Evolutionary conservation across 2,113 vertebrate species (phyloP).

Genomic region (Acanthochromis polyacanthus): DNA sequence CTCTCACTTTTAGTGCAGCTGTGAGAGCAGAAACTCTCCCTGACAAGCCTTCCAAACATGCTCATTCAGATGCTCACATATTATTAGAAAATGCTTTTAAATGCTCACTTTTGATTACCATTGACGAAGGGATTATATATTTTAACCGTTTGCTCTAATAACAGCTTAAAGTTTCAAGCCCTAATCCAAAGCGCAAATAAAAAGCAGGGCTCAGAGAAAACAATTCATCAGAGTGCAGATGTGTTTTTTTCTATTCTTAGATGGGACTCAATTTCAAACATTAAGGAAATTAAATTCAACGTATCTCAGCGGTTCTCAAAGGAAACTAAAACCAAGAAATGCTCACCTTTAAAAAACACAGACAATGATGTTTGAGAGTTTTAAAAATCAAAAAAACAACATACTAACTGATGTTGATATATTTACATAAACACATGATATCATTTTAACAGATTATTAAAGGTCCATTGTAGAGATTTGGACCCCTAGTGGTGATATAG

Average conservation of each 20-base stretch:
- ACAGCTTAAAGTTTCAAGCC: constrained; percentile 47
- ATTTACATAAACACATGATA: not conserved
- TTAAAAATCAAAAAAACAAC: not conserved
- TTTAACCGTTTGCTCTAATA: constrained; percentile 54
- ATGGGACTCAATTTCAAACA: not conserved
- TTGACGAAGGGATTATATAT: constrained; percentile 50
- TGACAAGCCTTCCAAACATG: not conserved
- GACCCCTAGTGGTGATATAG: not conserved
- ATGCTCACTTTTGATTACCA: constrained; percentile 61
- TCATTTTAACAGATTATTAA: not conserved
- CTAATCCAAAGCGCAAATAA: constrained; percentile 64
- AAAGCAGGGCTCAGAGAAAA: constrained; percentile 42
- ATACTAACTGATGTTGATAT: not conserved
- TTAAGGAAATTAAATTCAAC: not conserved
- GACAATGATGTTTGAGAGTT: not conserved
- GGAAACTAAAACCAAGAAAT: too few relatives aligned
- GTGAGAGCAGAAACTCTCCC: constrained; percentile 4
- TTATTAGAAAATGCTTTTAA: constrained; percentile 44
- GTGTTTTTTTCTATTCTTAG: not conserved
- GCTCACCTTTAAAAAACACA: too few relatives aligned
- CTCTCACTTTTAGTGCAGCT: constrained; percentile 30
- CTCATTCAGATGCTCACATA: not conserved
- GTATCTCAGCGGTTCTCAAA: too few relatives aligned
- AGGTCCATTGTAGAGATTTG: not conserved
- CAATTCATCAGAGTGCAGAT: constrained; percentile 44